phyloP scores from a whole-genome alignment of 1,140 invertebrate genomes.

The Zaprionus kolodkinae region DNA sequence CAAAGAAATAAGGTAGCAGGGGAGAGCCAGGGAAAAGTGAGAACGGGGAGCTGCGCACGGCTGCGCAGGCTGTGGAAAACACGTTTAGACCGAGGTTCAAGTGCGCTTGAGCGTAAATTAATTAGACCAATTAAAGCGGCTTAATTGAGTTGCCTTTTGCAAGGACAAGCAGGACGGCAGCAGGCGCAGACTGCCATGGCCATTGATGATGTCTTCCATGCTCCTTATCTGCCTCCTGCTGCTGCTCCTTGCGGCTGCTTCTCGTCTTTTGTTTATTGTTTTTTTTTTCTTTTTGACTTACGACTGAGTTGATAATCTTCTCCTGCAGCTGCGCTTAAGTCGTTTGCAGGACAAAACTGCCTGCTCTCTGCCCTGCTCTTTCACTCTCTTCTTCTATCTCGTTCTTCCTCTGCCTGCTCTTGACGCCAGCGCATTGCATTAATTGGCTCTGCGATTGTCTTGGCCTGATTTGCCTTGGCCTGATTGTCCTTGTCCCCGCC shows the following conservation, averaged over 20 bases:
- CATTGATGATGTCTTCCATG: constrained; percentile 52
- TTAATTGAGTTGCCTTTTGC: constrained; percentile 82
- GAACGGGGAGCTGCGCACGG: constrained; percentile 8
- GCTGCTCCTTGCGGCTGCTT: constrained; percentile 1
- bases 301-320: constrained; percentile 56
- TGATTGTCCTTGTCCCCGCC: not conserved
- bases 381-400: not conserved
- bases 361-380: constrained; percentile 1
- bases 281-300: constrained; percentile 27
- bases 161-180: constrained; percentile 58
- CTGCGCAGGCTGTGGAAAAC: constrained; percentile 58
- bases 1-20: not conserved
- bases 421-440: constrained; percentile 36
- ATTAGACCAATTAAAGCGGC: constrained; percentile 84
- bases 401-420: not conserved
- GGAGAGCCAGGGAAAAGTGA: too few species aligned
- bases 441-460: constrained; percentile 31
- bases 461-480: constrained; percentile 11
- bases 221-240: constrained; percentile 15
- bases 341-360: constrained; percentile 59
- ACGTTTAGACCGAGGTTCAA: constrained; percentile 78
- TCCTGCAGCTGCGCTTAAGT: constrained; percentile 57
- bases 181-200: constrained; percentile 43
- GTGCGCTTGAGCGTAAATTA: constrained; percentile 83
- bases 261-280: constrained; percentile 4